These are phyloP conservation scores for Glandiceps talaboti DNA, from an alignment of 53 echinoderm and acorn worm species.

Conservation along the genomic window DNA sequence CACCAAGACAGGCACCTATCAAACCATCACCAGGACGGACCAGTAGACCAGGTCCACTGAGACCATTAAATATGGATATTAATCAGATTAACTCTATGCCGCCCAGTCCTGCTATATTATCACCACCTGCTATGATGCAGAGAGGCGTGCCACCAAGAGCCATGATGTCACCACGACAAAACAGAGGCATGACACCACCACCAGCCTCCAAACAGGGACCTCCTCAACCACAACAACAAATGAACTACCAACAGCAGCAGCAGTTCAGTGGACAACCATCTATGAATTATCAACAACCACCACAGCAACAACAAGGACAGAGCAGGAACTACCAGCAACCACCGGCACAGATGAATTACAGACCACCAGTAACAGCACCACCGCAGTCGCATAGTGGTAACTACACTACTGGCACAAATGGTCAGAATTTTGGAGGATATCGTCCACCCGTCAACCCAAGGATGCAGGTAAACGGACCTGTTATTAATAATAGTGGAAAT, in stretches of 20 bases:
- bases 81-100: neutral
- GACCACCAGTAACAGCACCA: neutral
- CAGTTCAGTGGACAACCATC: neutral
- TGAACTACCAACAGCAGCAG: neutral
- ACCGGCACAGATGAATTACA: neutral
- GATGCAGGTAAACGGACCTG: neutral
- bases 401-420: neutral
- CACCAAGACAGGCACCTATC: neutral
- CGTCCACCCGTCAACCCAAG: neutral
- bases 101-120: neutral
- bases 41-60: constrained; percentile 52
- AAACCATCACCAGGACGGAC: neutral
- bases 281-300: neutral
- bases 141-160: neutral
- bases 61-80: constrained; percentile 31
- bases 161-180: neutral
- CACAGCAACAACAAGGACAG: neutral
- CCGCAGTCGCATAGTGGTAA: too few relatives aligned
- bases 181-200: too few relatives aligned
- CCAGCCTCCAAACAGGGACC: constrained; percentile 6
- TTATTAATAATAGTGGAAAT: neutral
- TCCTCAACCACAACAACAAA: neutral
- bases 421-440: neutral
- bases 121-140: neutral
- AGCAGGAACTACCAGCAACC: neutral